phyloP scores from a whole-genome alignment of 2,113 vertebrate species.

The Myanophis thanlyinensis region DNA sequence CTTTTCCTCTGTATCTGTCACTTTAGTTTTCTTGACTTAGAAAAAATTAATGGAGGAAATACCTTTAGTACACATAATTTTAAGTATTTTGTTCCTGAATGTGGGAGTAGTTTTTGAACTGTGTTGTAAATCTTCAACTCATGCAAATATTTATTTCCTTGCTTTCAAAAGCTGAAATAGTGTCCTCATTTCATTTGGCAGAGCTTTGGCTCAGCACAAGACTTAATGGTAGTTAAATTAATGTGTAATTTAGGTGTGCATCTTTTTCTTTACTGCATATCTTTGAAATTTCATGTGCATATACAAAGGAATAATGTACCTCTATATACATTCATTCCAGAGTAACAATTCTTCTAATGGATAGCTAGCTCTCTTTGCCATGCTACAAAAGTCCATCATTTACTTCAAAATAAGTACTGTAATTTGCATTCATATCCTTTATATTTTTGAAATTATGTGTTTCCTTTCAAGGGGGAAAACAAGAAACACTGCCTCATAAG shows the following conservation, averaged over 20 bases:
- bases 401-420: background rate
- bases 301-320: background rate
- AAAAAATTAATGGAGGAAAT: background rate
- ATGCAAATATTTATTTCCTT: background rate
- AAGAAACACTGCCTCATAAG: background rate
- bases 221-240: background rate
- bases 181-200: slow-evolving; percentile 22
- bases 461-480: background rate
- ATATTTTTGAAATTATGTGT: background rate
- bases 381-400: accelerated
- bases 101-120: background rate
- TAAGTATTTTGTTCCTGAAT: background rate
- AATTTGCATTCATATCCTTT: slow-evolving; percentile 21
- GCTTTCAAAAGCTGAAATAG: background rate
- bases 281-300: background rate
- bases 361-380: background rate
- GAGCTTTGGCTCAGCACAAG: background rate
- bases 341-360: background rate
- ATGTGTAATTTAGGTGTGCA: slow-evolving; percentile 11
- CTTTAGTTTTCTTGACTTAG: background rate
- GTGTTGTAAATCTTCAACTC: background rate
- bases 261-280: slow-evolving; percentile 26
- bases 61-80: background rate
- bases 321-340: background rate
- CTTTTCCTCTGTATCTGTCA: background rate